Evolutionary conservation across 2,888 invertebrate species (phyloP).

Genomic region (Lapara coniferarum): DNA sequence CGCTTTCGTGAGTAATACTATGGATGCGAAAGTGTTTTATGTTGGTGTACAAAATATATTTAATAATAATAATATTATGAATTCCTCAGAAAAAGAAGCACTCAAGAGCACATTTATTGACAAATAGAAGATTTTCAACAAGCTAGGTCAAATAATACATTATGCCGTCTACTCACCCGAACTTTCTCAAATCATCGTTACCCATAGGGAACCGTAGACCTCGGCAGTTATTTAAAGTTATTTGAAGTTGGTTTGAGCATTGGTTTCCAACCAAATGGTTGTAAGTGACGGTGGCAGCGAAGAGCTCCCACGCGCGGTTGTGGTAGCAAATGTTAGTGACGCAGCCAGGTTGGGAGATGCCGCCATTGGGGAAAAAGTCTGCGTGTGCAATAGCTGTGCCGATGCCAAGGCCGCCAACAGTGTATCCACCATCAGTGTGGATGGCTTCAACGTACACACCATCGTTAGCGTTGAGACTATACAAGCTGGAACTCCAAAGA

Average conservation of each 20-base stretch:
- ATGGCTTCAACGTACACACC: constrained; percentile 59
- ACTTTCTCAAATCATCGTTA: constrained; percentile 55
- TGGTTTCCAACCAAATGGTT: constrained; percentile 53
- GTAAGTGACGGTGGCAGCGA: constrained; percentile 53
- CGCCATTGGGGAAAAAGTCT: constrained; percentile 84
- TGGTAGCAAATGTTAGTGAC: constrained; percentile 55
- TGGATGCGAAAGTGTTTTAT: too few species aligned
- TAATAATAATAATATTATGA: too few species aligned
- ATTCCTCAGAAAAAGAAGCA: too few species aligned
- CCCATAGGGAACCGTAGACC: constrained; percentile 54
- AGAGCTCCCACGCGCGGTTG: constrained; percentile 59
- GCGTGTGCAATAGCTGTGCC: constrained; percentile 75
- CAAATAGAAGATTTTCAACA: too few species aligned
- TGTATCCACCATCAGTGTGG: constrained; percentile 70
- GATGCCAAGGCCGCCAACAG: constrained; percentile 67
- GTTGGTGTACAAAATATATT: too few species aligned
- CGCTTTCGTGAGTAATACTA: too few species aligned
- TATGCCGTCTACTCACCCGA: constrained; percentile 48
- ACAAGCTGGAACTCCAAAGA: constrained; percentile 48
- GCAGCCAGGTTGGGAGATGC: constrained; percentile 63
- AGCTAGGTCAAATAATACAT: background rate
- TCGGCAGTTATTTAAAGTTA: constrained; percentile 52
- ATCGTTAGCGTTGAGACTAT: constrained; percentile 56
- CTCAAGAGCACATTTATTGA: too few species aligned
- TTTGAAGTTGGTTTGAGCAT: constrained; percentile 49